Evolutionary conservation across 2,113 vertebrate genomes (phyloP).

Genomic region (Pipra filicauda): DNA sequence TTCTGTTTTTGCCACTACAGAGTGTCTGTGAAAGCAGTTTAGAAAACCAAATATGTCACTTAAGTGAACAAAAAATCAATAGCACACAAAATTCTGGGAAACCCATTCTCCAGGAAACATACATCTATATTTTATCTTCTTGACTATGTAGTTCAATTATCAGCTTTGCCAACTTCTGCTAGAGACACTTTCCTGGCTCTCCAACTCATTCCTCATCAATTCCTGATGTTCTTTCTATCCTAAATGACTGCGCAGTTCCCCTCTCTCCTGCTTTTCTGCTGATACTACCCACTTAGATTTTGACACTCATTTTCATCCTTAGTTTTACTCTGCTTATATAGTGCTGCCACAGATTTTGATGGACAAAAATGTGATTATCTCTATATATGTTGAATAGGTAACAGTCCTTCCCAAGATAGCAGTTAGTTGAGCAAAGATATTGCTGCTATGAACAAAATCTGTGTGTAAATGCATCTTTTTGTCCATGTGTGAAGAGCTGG

Average conservation of each 20-base stretch:
- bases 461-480: neutral
- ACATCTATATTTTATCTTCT: conserved; percentile 40
- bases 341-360: neutral
- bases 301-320: neutral
- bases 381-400: neutral
- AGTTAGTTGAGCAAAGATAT: neutral
- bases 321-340: neutral
- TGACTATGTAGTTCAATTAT: conserved; percentile 29
- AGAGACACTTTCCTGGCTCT: conserved; percentile 53
- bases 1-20: neutral
- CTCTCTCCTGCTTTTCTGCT: neutral
- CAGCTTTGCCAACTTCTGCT: neutral
- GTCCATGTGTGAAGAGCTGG: neutral
- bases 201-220: conserved; percentile 15
- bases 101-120: conserved; percentile 46
- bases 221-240: neutral
- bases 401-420: neutral
- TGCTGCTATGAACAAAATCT: neutral
- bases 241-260: neutral
- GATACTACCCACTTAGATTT: neutral
- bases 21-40: neutral
- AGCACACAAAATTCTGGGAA: conserved; percentile 62
- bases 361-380: neutral
- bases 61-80: conserved; percentile 36
- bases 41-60: conserved; percentile 29